These are phyloP conservation scores for Apeira syringaria DNA, from an alignment of 2,888 invertebrate genomes.

Conservation along the genomic window DNA sequence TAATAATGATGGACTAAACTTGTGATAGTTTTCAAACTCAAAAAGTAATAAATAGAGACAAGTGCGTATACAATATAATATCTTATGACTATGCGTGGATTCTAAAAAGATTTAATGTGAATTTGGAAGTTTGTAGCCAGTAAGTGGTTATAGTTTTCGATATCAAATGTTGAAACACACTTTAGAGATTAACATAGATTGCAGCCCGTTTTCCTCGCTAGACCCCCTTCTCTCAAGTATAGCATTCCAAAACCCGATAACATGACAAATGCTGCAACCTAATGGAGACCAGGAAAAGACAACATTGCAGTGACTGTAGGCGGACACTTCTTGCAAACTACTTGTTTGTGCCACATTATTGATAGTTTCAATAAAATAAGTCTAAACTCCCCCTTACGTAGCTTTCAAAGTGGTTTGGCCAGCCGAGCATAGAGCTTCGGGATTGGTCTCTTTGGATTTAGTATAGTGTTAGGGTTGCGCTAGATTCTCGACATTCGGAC, in stretches of 20 bases:
- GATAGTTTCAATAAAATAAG: not conserved
- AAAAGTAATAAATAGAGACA: no score
- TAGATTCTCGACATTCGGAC: not conserved
- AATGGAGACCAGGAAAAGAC: conserved; percentile 22
- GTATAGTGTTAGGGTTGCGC: not conserved
- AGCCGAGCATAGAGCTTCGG: not conserved
- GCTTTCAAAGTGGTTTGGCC: not conserved
- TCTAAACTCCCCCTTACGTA: not conserved
- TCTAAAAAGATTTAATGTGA: no score
- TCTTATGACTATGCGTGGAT: no score
- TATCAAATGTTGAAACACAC: no score
- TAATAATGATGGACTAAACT: no score
- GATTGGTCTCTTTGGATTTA: not conserved
- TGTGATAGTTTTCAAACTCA: no score
- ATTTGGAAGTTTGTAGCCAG: no score
- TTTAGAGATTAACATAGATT: not conserved
- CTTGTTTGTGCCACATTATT: not conserved
- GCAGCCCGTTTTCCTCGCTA: conserved; percentile 5
- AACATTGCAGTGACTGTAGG: conserved; percentile 27
- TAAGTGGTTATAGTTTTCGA: no score
- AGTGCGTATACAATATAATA: no score
- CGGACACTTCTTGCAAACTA: conserved; percentile 27
- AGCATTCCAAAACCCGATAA: conserved; percentile 10
- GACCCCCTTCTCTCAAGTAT: conserved; percentile 7
- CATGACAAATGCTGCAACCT: conserved; percentile 3